Evolutionary conservation across 2,888 invertebrate species (phyloP).

Genomic region (Hirudinaria manillensis): DNA sequence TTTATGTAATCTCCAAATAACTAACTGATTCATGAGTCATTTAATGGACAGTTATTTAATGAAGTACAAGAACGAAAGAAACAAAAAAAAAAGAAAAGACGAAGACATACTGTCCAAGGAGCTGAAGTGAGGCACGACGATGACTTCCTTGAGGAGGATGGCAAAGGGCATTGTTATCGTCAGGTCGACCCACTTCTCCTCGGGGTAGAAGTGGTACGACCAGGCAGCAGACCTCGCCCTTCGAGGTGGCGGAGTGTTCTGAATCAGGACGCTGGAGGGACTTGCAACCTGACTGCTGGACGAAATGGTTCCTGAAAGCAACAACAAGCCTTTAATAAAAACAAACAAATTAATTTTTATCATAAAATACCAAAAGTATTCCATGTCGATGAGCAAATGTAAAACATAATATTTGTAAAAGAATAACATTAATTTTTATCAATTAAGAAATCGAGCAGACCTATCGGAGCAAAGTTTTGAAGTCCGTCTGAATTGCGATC

Average conservation of each 20-base stretch:
- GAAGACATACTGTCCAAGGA: constrained; percentile 49
- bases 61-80: background rate
- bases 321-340: background rate
- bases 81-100: background rate
- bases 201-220: constrained; percentile 90
- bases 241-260: constrained; percentile 72
- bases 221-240: constrained; percentile 84
- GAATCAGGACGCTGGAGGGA: constrained; percentile 79
- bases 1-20: no score
- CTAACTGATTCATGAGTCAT: no score
- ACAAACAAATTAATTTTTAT: constrained; percentile 45
- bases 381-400: background rate
- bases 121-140: constrained; percentile 51
- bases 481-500: constrained; percentile 61
- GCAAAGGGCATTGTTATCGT: constrained; percentile 81
- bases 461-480: constrained; percentile 82
- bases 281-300: constrained; percentile 79
- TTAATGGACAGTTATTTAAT: background rate
- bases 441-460: constrained; percentile 50
- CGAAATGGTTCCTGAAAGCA: constrained; percentile 62
- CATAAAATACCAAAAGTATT: background rate
- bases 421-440: background rate
- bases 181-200: constrained; percentile 76
- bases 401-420: background rate
- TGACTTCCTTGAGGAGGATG: constrained; percentile 77